Percentiles rank a stretch among this genome's conserved stretches.
phyloP scores from a whole-genome alignment of 2,797 vertebrate species.

The Hyperoplus lanceolatus region DNA sequence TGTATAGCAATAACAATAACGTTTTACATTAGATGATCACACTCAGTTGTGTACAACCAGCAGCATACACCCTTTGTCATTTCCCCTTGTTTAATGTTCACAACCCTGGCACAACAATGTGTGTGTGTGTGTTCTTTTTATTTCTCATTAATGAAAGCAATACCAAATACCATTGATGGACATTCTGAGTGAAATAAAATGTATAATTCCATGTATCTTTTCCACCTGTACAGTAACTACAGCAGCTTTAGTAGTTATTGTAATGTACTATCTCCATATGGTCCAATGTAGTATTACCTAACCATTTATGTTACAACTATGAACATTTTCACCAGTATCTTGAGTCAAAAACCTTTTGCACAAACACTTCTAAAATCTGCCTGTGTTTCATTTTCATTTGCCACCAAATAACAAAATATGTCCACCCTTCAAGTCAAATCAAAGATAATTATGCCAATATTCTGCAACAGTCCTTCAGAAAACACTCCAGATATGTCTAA shows the following conservation, averaged over 20 bases:
- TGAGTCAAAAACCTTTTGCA: not conserved
- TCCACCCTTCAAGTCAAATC: not conserved
- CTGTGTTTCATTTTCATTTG: slow-evolving; percentile 4
- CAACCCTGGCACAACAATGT: not conserved
- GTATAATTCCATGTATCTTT: too few relatives aligned
- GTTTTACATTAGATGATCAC: not conserved
- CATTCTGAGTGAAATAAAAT: not conserved
- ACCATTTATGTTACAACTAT: not conserved
- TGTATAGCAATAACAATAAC: too few relatives aligned
- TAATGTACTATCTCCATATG: not conserved
- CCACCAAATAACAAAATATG: not conserved
- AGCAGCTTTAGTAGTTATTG: not conserved
- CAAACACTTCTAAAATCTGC: not conserved
- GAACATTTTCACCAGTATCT: not conserved
- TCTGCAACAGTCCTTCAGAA: not conserved
- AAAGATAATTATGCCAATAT: slow-evolving; percentile 1
- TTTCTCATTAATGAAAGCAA: not conserved
- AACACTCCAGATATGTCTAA: slow-evolving; percentile 4
- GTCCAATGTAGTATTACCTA: not conserved
- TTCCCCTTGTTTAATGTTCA: not conserved
- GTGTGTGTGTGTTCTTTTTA: not conserved
- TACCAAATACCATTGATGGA: not conserved
- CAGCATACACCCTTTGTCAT: not conserved
- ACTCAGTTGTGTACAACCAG: not conserved
- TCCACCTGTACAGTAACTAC: not conserved